Percentiles rank a stretch among this genome's conserved stretches.
Evolutionary conservation across 2,113 vertebrate species (phyloP).

Genomic region (Parus major): DNA sequence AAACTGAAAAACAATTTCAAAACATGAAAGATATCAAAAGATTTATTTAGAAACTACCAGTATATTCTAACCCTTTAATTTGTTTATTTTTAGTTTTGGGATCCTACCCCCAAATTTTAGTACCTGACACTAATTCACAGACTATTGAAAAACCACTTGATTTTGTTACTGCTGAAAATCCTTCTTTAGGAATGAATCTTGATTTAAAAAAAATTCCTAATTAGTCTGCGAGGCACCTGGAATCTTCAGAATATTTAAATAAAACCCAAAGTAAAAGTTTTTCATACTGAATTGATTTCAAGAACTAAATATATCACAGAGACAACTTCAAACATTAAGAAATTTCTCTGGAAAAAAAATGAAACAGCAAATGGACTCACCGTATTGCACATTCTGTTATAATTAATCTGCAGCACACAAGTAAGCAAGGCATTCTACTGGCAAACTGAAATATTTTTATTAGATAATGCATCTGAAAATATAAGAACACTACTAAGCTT

Average conservation of each 20-base stretch:
- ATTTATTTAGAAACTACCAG: not conserved
- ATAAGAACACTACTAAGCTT: not conserved
- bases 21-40: not conserved
- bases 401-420: not conserved
- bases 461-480: not conserved
- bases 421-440: not conserved
- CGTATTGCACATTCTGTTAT: not conserved
- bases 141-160: not conserved
- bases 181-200: not conserved
- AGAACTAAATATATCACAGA: not conserved
- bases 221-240: not conserved
- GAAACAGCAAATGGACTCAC: not conserved
- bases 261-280: not conserved
- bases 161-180: not conserved
- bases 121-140: not conserved
- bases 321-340: not conserved
- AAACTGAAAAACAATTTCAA: not conserved
- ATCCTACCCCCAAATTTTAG: not conserved
- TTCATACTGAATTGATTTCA: not conserved
- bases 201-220: not conserved
- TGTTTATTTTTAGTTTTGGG: not conserved
- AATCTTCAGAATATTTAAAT: not conserved
- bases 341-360: not conserved
- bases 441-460: not conserved
- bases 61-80: not conserved